Conservation (phyloP, 2,113 vertebrate species). For the Vulpes lagopus region DNA sequence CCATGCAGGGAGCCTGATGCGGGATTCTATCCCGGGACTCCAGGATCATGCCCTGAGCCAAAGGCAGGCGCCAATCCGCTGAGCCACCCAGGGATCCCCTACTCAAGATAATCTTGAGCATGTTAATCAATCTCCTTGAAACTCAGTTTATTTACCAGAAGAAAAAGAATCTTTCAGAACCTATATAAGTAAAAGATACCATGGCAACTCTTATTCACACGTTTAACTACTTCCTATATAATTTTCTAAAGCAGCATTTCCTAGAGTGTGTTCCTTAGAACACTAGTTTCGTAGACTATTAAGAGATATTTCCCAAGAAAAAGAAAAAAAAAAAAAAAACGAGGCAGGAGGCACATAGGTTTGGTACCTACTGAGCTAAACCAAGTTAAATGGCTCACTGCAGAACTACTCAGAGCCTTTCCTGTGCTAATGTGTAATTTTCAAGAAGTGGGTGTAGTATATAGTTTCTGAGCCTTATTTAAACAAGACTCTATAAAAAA, state of each 20-base stretch:
- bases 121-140: background rate
- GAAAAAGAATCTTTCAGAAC: background rate
- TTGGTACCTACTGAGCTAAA: background rate
- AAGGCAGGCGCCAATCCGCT: too few relatives aligned
- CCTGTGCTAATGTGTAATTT: background rate
- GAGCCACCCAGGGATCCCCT: background rate
- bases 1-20: too few relatives aligned
- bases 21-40: too few relatives aligned
- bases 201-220: background rate
- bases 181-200: background rate
- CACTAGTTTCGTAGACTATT: background rate
- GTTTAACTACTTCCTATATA: background rate
- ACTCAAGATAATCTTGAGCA: background rate
- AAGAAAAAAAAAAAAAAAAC: background rate
- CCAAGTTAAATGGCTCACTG: background rate
- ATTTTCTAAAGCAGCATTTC: slow-evolving; percentile 28
- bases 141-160: background rate
- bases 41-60: too few relatives aligned
- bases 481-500: background rate
- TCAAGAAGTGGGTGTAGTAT: background rate
- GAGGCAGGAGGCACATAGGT: background rate
- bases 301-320: background rate
- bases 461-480: background rate
- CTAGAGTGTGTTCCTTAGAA: background rate
- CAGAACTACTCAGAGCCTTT: slow-evolving; percentile 14